phyloP scores from a whole-genome alignment of 2,888 invertebrate species.

The Cryptocephalus primarius region DNA sequence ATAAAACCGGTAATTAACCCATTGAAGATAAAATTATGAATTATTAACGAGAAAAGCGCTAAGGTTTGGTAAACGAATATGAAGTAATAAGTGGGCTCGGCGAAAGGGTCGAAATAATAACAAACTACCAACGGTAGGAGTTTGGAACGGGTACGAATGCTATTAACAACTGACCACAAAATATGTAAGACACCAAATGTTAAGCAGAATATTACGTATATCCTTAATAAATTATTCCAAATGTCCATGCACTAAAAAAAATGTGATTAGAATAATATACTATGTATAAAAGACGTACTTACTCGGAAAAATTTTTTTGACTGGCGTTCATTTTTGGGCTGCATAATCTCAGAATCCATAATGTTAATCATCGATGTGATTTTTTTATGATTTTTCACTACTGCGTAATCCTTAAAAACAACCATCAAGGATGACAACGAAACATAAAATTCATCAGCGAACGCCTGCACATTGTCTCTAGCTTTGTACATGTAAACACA shows the following conservation, averaged over 20 bases:
- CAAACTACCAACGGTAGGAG: conserved; percentile 10
- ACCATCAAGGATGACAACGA: conserved; percentile 8
- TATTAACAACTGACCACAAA: conserved; percentile 4
- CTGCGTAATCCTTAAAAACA: conserved; percentile 7
- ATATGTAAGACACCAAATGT: conserved; percentile 2
- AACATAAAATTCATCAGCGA: conserved; percentile 12
- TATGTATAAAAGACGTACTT: too few relatives aligned
- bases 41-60: conserved; percentile 4
- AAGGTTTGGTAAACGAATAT: conserved; percentile 9
- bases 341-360: conserved; percentile 7
- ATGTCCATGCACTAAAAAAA: conserved; percentile 4
- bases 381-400: conserved; percentile 5
- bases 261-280: background rate
- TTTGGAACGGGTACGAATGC: background rate
- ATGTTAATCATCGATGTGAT: conserved; percentile 4
- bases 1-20: conserved; percentile 6
- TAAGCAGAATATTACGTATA: background rate
- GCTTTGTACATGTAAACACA: conserved; percentile 11
- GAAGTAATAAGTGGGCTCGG: conserved; percentile 8
- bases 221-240: conserved; percentile 4
- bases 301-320: conserved; percentile 2
- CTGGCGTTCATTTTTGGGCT: conserved; percentile 4
- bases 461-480: conserved; percentile 8
- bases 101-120: conserved; percentile 8
- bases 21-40: conserved; percentile 5